Evolutionary conservation across 2,888 invertebrate species (phyloP), one percentile per base, ranked within the genome.

Genomic region (Leptinotarsa juncta): DNA sequence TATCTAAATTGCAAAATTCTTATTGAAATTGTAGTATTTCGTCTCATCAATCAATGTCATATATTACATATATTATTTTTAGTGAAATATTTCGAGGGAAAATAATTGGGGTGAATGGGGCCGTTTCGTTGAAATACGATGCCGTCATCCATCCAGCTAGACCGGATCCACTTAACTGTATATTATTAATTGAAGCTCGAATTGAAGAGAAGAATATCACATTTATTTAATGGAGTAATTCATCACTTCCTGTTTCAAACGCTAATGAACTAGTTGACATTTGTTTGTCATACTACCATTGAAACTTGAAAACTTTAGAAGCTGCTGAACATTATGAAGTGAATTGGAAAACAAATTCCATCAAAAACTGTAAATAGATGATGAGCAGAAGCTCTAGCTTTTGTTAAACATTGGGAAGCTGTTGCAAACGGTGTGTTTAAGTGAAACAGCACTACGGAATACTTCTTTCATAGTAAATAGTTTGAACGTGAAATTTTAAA

Each of bases 221-320:
- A 62, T 62, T 62, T 32, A 62, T 62, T 62, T 68, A 68, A 55
- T 68, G 57, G 18, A 48, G 55, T 55, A 55, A 68, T 68, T 68
- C 48, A 68, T 68, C 68, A 68, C 55, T 53, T 68, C 55, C 68
- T 68, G 68, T 68, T 57, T 57, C 68, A 42, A 16, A 16, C 32
- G 32, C 62, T 32, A 68, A 68, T 55, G 68, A 55, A 55, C 15
- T 53, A n/a, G 53, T 53, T 53, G n/a, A 53, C n/a, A 53, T 53
- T 53, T 53, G 16, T n/a, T n/a, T 16, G n/a, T 53, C 53, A 53
- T n/a, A 16, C 14, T 53, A n/a, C n/a, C 3, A 42, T 42, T 42
- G 12, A 42, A 42, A 42, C 42, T 42, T 10, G 42, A 42, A 42
- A 42, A 10, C 3, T 42, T 42, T 7, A 10, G 42, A 42, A 42